Evolutionary conservation across 2,113 vertebrate genomes (phyloP).

Genomic region (Rhea pennata): DNA sequence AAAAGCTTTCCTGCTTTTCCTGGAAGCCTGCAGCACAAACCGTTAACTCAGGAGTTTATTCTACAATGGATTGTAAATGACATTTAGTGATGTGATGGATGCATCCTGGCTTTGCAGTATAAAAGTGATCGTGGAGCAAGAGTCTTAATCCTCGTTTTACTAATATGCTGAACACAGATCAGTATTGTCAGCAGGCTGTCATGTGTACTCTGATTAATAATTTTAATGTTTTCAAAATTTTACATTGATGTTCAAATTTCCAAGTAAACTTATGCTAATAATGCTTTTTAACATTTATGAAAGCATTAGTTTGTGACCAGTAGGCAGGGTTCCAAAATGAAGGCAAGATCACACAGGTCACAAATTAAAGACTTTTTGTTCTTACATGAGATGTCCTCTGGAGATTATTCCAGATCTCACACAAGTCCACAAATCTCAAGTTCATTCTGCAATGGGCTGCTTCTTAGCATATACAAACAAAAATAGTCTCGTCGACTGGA

Average conservation of each 20-base stretch:
- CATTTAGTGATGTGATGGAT: conserved; percentile 27
- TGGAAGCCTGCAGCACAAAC: neutral
- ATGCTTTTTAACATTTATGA: neutral
- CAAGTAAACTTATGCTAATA: neutral
- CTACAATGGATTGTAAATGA: conserved; percentile 18
- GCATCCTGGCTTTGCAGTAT: neutral
- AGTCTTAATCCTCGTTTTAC: neutral
- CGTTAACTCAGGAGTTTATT: conserved; percentile 14
- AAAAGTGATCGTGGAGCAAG: neutral
- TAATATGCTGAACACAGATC: neutral
- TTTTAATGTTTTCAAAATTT: neutral
- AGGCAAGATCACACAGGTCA: neutral
- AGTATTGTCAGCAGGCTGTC: conserved; percentile 12
- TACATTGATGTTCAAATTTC: neutral
- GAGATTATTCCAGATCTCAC: neutral
- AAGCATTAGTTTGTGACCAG: neutral
- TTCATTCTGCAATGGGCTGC: neutral
- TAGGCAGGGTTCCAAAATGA: neutral
- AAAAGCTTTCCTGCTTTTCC: neutral
- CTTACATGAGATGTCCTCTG: neutral
- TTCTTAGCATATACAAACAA: neutral
- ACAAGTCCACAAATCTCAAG: neutral
- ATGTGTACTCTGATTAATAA: conserved; percentile 19
- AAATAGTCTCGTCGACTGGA: neutral
- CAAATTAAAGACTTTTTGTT: neutral